Percentiles rank a stretch among this genome's conserved stretches.
Conservation (phyloP, 1,140 invertebrate species). For the Pygmarrhopalites habei region DNA sequence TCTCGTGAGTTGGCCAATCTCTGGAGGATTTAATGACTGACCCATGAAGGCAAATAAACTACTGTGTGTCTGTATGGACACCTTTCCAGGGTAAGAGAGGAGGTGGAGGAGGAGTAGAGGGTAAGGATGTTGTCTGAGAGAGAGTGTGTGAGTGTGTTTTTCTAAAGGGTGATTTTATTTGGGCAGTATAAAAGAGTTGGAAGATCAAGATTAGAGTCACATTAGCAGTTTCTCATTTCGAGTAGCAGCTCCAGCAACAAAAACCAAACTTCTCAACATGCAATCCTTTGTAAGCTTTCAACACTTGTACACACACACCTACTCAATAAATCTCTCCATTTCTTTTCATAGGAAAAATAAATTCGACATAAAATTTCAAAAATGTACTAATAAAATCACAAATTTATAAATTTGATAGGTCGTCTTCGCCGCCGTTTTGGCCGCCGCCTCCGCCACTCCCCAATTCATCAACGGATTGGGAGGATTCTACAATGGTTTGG, state of each 20-base stretch:
- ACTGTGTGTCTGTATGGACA: too few relatives aligned
- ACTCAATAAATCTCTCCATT: neutral
- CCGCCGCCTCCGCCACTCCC: conserved; percentile 30
- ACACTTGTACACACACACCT: neutral
- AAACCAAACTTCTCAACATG: conserved; percentile 5
- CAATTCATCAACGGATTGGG: conserved; percentile 16
- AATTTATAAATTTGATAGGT: conserved; percentile 11
- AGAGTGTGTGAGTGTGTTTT: too few relatives aligned
- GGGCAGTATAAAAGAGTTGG: too few relatives aligned
- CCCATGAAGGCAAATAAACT: too few relatives aligned
- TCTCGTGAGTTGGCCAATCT: too few relatives aligned
- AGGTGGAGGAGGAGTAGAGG: too few relatives aligned
- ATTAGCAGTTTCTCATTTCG: neutral
- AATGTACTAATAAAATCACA: neutral
- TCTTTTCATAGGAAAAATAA: neutral
- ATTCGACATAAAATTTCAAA: neutral
- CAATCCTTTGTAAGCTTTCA: neutral
- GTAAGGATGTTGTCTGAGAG: too few relatives aligned
- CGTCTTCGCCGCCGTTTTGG: conserved; percentile 30
- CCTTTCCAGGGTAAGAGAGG: too few relatives aligned
- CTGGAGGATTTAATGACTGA: too few relatives aligned
- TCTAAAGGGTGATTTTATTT: too few relatives aligned
- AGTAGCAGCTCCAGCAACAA: neutral
- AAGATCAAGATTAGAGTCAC: too few relatives aligned
- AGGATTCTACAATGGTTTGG: neutral